Conservation (phyloP, 2,888 invertebrate species). For the Pocota personata region DNA sequence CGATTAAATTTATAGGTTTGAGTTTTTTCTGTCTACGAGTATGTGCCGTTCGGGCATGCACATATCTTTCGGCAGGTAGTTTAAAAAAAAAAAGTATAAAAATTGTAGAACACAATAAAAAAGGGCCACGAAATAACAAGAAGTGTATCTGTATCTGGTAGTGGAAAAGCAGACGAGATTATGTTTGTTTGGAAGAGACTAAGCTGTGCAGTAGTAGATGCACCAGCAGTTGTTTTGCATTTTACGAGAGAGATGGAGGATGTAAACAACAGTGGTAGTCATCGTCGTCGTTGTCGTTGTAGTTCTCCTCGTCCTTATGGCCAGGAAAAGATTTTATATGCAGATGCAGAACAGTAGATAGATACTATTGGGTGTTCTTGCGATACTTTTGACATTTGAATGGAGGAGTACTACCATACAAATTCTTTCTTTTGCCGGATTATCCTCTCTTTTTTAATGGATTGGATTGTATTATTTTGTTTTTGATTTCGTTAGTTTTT, state of each 20-base stretch:
- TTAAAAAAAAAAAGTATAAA: neutral
- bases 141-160: slow-evolving; percentile 14
- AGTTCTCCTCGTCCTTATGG: neutral
- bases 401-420: slow-evolving; percentile 45
- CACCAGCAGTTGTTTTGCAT: slow-evolving; percentile 56
- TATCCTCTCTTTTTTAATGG: neutral
- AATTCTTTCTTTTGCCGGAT: slow-evolving; percentile 15
- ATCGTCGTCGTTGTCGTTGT: neutral
- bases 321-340: slow-evolving; percentile 12
- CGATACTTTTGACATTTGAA: slow-evolving; percentile 68
- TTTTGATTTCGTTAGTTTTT: neutral
- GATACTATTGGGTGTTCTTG: slow-evolving; percentile 56
- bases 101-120: slow-evolving; percentile 15
- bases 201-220: slow-evolving; percentile 14
- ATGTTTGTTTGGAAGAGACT: slow-evolving; percentile 42
- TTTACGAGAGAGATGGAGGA: slow-evolving; percentile 46
- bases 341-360: slow-evolving; percentile 47
- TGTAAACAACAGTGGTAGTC: slow-evolving; percentile 48
- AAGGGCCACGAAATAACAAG: slow-evolving; percentile 20
- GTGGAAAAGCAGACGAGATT: neutral
- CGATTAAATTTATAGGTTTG: slow-evolving; percentile 21
- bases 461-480: slow-evolving; percentile 13
- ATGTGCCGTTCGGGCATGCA: neutral
- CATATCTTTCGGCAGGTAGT: slow-evolving; percentile 61
- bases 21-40: neutral